Base-by-base conservation (phyloP, 2,888 invertebrate species). In the Ischnus inquisitorius region DNA sequence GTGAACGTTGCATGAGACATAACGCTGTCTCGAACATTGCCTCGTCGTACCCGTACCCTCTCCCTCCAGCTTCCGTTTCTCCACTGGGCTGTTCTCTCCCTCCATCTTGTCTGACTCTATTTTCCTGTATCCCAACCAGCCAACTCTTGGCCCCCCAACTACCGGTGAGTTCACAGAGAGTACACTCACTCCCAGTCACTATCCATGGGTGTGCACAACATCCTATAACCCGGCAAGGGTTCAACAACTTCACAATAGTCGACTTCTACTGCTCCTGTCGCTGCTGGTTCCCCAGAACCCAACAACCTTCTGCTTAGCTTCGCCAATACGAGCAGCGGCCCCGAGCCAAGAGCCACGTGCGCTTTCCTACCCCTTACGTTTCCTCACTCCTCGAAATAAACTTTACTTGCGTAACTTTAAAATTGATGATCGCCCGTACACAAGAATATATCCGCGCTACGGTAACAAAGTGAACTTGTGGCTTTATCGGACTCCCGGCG, bases 171-270 rank as follows among this genome's bases (percentile, higher is more conserved):
- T 67, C 43, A 39, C 48, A 41, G 22, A 67, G 43, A 75, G 25
- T 60, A 5, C 12, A 14, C 28, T 25, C 28, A 62, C 62, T 12
- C 16, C 62, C 57, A 71, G 71, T 76, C 60, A 62, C 76, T 51
- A 65, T 65, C 60, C 69, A 54, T 46, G 67, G 68, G 67, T 60
- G 71, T 82, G 57, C 76, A 62, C 51, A 77, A 79, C 75, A 80
- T 60, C 67, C 76, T 69, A 68, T 76, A 79, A 82, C 81, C 79
- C 64, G 72, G 67, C 65, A 39, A 54, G 51, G 80, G 75, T 89
- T 88, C 85, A 90, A 87, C 89, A 91, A 91, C 89, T 91, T 89
- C 85, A 89, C 89, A 90, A 91, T 90, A 88, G 89, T 84, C 86
- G 82, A 84, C 87, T 83, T 78, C 75, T 43, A 62, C 83, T 71